Conservation (phyloP, 2,113 vertebrate species). For the Callospermophilus lateralis region DNA sequence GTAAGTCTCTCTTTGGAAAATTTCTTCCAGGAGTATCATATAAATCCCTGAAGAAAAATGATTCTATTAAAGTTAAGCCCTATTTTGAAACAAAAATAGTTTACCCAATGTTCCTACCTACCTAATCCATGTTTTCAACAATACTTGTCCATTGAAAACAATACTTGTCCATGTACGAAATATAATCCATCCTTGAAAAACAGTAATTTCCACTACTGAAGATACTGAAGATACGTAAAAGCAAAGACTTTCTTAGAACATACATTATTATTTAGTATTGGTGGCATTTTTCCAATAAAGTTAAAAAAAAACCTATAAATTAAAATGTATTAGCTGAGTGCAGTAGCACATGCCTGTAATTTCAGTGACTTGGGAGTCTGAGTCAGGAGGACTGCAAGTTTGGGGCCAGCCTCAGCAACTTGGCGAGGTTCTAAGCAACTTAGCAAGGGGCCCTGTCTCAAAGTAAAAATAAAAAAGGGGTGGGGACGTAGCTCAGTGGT, state of each 20-base stretch:
- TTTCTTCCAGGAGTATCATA: background rate
- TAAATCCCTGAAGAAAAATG: background rate
- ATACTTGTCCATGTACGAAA: background rate
- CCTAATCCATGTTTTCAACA: constrained; percentile 8
- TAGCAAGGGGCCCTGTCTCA: too few relatives aligned
- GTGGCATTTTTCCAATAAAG: background rate
- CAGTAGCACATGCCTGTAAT: too few relatives aligned
- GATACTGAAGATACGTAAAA: constrained; percentile 6
- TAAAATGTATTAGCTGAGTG: background rate
- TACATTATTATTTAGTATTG: background rate
- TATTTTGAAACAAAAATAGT: background rate
- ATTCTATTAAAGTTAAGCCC: background rate
- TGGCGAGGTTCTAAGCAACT: too few relatives aligned
- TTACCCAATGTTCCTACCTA: background rate
- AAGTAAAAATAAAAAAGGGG: too few relatives aligned
- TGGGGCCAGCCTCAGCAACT: too few relatives aligned
- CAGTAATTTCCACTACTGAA: background rate
- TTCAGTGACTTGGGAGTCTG: too few relatives aligned
- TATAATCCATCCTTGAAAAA: constrained; percentile 4
- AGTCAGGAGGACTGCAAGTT: too few relatives aligned
- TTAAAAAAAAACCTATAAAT: background rate
- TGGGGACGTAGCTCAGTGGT: too few relatives aligned
- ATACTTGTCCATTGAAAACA: background rate
- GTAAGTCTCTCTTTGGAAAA: background rate
- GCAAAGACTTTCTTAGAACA: background rate